phyloP scores from a whole-genome alignment of 2,888 invertebrate species.

The Caenorhabditis sp. region DNA sequence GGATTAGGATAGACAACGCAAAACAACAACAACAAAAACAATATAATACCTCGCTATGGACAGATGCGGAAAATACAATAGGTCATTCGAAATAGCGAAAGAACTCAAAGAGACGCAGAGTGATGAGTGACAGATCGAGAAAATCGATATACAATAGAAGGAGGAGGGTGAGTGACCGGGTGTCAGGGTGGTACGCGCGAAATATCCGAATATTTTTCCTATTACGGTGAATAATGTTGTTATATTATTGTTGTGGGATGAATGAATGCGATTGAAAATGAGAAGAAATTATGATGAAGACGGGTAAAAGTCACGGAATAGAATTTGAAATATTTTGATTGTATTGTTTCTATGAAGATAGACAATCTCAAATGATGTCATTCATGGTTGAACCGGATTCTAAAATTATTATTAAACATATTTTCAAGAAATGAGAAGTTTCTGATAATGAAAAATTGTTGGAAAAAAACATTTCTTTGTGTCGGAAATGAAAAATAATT shows the following conservation, averaged over 20 bases:
- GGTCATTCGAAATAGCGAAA: constrained; percentile 10
- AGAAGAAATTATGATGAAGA: no score
- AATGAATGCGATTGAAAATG: no score
- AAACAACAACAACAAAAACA: neutral
- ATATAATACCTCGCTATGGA: neutral
- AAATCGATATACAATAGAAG: neutral
- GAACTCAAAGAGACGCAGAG: neutral
- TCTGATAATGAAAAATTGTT: no score
- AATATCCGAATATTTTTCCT: neutral
- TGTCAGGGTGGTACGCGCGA: neutral
- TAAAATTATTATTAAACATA: no score
- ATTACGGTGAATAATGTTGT: neutral
- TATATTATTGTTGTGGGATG: neutral
- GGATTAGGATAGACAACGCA: constrained; percentile 19
- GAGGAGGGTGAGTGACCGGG: neutral
- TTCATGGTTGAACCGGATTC: no score
- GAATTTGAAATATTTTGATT: no score
- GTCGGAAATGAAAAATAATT: neutral
- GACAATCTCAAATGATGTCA: no score
- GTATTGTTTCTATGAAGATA: no score
- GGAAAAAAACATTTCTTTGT: neutral
- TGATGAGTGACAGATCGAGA: neutral
- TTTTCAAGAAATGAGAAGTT: no score
- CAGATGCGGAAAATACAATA: constrained; percentile 17
- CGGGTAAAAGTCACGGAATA: no score